Conservation (phyloP, 2,888 invertebrate genomes). For the Drosophila subsilvestris region DNA sequence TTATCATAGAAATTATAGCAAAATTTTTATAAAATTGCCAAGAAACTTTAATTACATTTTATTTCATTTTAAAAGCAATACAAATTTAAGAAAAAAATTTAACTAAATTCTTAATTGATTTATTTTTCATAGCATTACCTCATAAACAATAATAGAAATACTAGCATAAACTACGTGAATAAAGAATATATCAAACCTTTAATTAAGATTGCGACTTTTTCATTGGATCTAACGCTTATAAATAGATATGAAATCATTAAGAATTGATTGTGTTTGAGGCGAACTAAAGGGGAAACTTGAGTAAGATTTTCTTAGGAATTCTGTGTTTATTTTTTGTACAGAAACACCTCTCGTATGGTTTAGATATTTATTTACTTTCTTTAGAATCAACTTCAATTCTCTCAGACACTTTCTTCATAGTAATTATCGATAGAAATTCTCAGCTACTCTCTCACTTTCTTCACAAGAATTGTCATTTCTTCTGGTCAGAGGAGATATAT, state of each 20-base stretch:
- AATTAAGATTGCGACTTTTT: conserved; percentile 12
- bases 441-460: conserved; percentile 32
- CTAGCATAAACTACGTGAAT: not conserved
- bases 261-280: conserved; percentile 4
- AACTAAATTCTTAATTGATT: conserved; percentile 5
- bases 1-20: too few species aligned
- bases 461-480: conserved; percentile 17
- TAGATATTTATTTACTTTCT: too few species aligned
- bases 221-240: not conserved
- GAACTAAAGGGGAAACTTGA: not conserved
- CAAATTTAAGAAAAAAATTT: not conserved
- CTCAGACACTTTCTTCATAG: too few species aligned
- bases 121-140: conserved; percentile 2
- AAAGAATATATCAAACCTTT: conserved; percentile 8
- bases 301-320: not conserved
- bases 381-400: too few species aligned
- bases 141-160: conserved; percentile 7
- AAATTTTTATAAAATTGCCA: too few species aligned
- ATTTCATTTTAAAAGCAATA: not conserved
- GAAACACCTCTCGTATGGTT: too few species aligned
- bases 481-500: not conserved
- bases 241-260: conserved; percentile 32
- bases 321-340: not conserved
- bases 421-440: conserved; percentile 16
- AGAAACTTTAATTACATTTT: too few species aligned